Conservation (phyloP, 2,113 vertebrate genomes). For the Pithys albifrons region DNA sequence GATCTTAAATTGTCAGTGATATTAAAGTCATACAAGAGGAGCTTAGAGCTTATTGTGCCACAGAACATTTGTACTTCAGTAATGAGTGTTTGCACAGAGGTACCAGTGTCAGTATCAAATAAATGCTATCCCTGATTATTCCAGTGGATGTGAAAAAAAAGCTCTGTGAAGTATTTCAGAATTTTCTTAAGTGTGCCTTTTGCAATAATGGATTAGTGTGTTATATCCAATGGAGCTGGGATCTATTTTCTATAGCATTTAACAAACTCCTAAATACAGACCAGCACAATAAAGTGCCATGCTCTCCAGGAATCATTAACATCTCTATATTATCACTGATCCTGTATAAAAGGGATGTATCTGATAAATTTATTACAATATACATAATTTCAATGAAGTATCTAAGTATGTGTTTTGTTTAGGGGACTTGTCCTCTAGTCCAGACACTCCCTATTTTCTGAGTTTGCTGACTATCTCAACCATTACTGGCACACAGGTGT, state of each 20-base stretch:
- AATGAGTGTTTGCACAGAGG: neutral
- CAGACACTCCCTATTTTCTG: neutral
- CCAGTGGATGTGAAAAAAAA: neutral
- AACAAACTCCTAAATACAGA: neutral
- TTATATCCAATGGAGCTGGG: neutral
- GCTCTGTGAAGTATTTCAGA: neutral
- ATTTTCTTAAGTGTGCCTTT: neutral
- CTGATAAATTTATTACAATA: neutral
- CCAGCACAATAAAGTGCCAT: neutral
- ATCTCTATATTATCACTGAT: neutral
- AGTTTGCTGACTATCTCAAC: neutral
- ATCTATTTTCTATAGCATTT: neutral
- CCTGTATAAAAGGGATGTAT: neutral
- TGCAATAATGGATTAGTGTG: neutral
- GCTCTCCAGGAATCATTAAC: neutral
- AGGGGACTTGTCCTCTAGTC: neutral
- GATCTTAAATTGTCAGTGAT: constrained; percentile 26
- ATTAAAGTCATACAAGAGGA: neutral
- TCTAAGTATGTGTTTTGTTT: neutral
- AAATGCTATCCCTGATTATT: neutral
- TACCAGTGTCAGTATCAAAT: neutral
- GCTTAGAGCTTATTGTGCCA: neutral
- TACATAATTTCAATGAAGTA: neutral
- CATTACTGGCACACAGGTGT: constrained; percentile 8
- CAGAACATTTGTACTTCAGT: neutral